Evolutionary conservation across 2,888 invertebrate species (phyloP), one percentile per base, ranked within the genome.

Genomic region (Heteromurus nitidus): DNA sequence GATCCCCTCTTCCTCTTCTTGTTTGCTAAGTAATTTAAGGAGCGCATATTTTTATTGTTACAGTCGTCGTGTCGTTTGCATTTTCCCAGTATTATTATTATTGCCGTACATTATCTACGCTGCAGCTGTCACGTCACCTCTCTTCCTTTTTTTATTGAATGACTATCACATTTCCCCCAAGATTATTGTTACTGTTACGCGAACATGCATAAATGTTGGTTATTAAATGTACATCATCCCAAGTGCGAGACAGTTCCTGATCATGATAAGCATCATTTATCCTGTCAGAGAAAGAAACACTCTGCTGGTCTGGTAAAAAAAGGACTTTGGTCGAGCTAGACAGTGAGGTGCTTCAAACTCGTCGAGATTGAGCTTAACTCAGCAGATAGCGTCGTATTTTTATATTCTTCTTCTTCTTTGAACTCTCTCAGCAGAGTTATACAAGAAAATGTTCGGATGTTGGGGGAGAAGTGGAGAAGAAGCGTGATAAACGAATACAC

Each of bases 181-280:
- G 24, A 53, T 18, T 50, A 24, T 30, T n/a, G n/a, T n/a, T 31
- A 69, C 69, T 28, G 53, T 42, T 28, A 69, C 20, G 55, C 30
- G 31, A 53, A 53, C 50, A 28, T 69, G 50, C 26, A 28, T 53
- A 55, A 50, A 28, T 69, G 28, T 31, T 69, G 53, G 50, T 28
- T 69, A 31, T 31, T 24, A 22, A n/a, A n/a, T n/a, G n/a, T 65
- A 13, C 36, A 36, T 36, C n/a, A 47, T 58, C 36, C 44, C 53
- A 24, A 30, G 20, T 64, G n/a, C n/a, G 64, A 62, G 64, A 73
- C 44, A 73, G 62, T 73, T 73, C 50, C 50, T 42, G n/a, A 70
- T 22, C 24, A 70, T 36, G 74, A 74, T 74, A 74, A 74, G 74
- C 65, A 55, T 53, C 64, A 74, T 36, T 74, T 74, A 74, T 65